phyloP scores from a whole-genome alignment of 1,140 invertebrate genomes.

The Drosophila burlai region DNA sequence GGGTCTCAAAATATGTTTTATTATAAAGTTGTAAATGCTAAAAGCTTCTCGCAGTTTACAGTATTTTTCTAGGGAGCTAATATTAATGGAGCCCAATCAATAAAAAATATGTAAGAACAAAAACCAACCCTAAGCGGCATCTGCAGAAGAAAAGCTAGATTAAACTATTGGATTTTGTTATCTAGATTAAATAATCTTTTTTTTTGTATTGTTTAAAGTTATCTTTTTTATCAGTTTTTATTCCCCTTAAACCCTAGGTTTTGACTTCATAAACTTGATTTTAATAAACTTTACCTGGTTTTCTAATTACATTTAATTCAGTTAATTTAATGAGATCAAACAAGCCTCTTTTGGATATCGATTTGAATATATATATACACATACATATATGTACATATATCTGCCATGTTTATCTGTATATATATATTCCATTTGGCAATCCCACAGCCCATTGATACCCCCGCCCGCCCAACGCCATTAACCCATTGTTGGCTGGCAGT shows the following conservation, averaged over 20 bases:
- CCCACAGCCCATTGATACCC: neutral
- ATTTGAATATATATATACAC: neutral
- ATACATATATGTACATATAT: neutral
- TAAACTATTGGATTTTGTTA: no score
- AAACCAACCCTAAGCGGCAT: no score
- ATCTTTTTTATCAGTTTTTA: no score
- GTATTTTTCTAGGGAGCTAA: neutral
- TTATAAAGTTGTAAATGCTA: neutral
- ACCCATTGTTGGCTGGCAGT: constrained; percentile 27
- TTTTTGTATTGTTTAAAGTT: no score
- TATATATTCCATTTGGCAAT: constrained; percentile 9
- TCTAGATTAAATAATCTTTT: no score
- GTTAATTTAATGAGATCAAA: neutral
- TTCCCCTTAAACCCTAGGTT: neutral
- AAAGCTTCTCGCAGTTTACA: neutral
- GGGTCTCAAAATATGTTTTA: neutral
- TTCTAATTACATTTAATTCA: neutral
- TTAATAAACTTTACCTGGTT: neutral
- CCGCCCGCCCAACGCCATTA: constrained; percentile 1
- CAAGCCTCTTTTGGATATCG: neutral
- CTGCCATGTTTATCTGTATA: neutral
- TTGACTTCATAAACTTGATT: neutral
- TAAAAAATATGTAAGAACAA: no score
- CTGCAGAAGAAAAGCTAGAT: no score
- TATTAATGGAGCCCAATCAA: no score